phyloP scores from a whole-genome alignment of 2,797 vertebrate species.

The Spinibarbus caldwelli region DNA sequence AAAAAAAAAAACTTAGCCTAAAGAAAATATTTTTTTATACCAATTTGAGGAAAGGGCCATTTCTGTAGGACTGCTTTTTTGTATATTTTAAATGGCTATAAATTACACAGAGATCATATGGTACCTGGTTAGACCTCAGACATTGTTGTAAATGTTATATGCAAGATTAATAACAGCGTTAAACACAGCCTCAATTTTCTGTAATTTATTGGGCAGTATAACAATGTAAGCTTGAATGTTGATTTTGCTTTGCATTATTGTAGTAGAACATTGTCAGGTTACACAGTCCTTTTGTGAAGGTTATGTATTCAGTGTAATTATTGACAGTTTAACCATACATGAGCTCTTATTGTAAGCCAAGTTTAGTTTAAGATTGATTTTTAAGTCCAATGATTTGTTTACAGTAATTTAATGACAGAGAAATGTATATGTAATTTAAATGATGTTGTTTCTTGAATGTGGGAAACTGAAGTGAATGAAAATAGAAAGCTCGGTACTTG shows the following conservation, averaged over 20 bases:
- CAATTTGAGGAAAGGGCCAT: neutral
- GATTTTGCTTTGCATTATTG: neutral
- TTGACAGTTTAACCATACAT: neutral
- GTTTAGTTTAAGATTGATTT: neutral
- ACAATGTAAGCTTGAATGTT: neutral
- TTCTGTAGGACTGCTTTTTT: neutral
- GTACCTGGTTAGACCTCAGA: neutral
- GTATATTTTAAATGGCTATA: neutral
- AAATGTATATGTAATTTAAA: neutral
- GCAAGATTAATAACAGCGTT: neutral
- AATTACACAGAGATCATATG: neutral
- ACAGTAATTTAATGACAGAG: neutral
- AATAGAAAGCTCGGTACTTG: neutral
- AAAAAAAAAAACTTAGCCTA: neutral
- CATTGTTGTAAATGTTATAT: neutral
- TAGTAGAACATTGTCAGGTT: neutral
- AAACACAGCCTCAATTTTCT: neutral
- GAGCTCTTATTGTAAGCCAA: neutral
- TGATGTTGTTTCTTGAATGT: neutral
- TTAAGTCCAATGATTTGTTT: too few species aligned
- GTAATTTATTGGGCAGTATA: neutral
- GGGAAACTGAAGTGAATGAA: neutral
- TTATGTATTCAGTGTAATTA: constrained; percentile 6
- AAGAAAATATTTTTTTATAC: constrained; percentile 42
- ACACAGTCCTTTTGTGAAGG: neutral